Base-by-base conservation (phyloP, 2,113 vertebrate genomes). In the Cyanocitta stelleri region DNA sequence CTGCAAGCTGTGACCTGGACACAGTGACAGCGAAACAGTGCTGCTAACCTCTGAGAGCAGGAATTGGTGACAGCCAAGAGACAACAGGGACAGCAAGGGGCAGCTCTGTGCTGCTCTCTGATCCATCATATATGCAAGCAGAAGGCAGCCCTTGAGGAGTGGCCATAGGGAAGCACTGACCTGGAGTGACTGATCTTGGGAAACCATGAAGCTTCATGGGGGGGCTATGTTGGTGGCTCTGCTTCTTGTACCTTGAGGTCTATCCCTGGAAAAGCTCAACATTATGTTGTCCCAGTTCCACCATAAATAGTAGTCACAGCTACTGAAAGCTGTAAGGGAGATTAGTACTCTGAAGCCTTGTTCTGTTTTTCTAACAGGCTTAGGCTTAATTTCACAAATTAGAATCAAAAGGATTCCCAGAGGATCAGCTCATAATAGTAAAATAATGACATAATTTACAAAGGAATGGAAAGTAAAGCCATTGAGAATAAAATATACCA, bases 41-140 rank as follows among this genome's bases (percentile, higher is more conserved):
- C 61, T 63, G 17, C 41, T 52, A 3, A 14, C 13, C 16, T 27
- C n/a, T 21, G 39, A 63, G 52, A 67, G 27, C 17, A 29, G 52
- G 46, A 78, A 24, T 3, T 71, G 30, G 22, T 49, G 51, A 37
- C 64, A 46, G 55, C 58, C n/a, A 48, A 46, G 67, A 30, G 63
- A 16, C 0, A 0, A 64, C 54, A 4, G 13, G 43, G 27, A 33
- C 22, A 33, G 7, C 16, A 16, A 61, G 21, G 26, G 30, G 21
- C 16, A 51, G 54, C 30, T 86, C 54, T 3, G 0, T 51, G n/a
- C 62, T n/a, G 8, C 24, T 55, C 5, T 23, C 24, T 58, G 61
- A 44, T 11, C 17, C 3, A 1, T 62, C 0, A 0, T 4, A 16
- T 3, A 3, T 21, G 14, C 6, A 59, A 29, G 35, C 18, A 35